Base-by-base conservation (phyloP, 1,140 invertebrate species). In the Leguminivora glycinivorella region DNA sequence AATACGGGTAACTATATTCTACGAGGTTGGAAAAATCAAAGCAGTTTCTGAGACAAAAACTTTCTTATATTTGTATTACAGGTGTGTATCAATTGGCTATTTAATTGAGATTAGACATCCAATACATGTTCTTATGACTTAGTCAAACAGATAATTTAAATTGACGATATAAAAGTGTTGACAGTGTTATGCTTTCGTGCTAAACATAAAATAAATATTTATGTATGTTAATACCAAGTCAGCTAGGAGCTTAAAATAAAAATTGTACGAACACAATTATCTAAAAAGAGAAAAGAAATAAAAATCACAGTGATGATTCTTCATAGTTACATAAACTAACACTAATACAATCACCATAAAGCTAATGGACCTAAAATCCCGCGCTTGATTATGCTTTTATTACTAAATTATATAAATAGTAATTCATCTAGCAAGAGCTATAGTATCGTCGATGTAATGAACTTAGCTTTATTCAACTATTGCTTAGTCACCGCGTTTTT, bases 221-320 rank as follows among this genome's bases (percentile, higher is more conserved):
- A 52, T 52, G 43, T 6, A 22, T 52, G 47, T 52, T 52, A 52
- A 52, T 52, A 52, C 17, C 19, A 52, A 2, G 43, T 47, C 43
- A 47, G 43, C 43, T 52, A 52, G 17, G 2, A 9, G 47, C 47
- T 52, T 52, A 52, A 22, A 22, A 43, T n/a, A 22, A 52, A 52
- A 52, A 52, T 7, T 17, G 47, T 22, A 52, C 7, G 47, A 52
- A 52, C 17, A 22, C 47, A 58, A 60, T 68, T 34, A 67, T 73
- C 68, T 73, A 77, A 75, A 74, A 22, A 31, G 26, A 63, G 58
- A 29, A 58, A 22, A 29, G 34, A 70, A 71, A 72, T 74, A 72
- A 72, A 79, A 78, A 80, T 80, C 78, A 82, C 76, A 80, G 78
- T 72, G 73, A 72, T 66, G 67, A 77, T 74, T 76, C 58, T 63